A percentile compares a stretch with the other conserved stretches of the same genome.
Conservation (phyloP, 2,888 invertebrate species). For the Mactromeris polynyma region DNA sequence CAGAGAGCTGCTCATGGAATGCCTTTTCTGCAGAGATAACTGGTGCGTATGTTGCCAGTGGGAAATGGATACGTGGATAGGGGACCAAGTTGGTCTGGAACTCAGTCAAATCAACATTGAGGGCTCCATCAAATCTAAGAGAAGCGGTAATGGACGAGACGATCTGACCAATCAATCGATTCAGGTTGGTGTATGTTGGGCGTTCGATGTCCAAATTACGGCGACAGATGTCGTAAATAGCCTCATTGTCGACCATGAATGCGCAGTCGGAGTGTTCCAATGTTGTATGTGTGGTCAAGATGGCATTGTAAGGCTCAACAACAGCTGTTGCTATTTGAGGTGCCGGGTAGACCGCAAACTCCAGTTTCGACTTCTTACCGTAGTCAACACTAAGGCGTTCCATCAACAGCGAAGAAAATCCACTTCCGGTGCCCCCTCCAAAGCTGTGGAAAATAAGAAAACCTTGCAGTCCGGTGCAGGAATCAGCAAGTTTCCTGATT, state of each 20-base stretch:
- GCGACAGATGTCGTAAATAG: constrained; percentile 95
- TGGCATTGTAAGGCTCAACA: constrained; percentile 98
- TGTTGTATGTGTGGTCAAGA: constrained; percentile 96
- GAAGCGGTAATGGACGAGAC: constrained; percentile 87
- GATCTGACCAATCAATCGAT: constrained; percentile 97
- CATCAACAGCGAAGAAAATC: constrained; percentile 86
- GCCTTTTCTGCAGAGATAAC: constrained; percentile 96
- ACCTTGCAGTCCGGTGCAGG: constrained; percentile 86
- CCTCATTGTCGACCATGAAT: constrained; percentile 98
- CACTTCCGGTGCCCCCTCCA: constrained; percentile 86
- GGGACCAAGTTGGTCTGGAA: constrained; percentile 88
- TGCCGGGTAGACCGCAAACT: constrained; percentile 95
- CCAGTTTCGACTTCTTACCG: constrained; percentile 85
- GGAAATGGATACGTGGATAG: constrained; percentile 92
- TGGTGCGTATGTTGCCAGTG: constrained; percentile 94
- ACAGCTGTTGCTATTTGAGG: constrained; percentile 90
- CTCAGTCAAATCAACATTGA: constrained; percentile 89
- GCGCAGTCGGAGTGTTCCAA: constrained; percentile 97
- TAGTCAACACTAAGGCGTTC: constrained; percentile 85
- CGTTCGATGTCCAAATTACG: constrained; percentile 93
- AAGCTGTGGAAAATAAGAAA: constrained; percentile 86
- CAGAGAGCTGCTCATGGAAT: constrained; percentile 77
- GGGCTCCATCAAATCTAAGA: constrained; percentile 88
- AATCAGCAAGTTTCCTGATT: constrained; percentile 89
- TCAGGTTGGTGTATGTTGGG: constrained; percentile 95